These are phyloP conservation scores for Anguilla marmorata DNA, from an alignment of 2,797 vertebrate genomes.

Conservation along the genomic window DNA sequence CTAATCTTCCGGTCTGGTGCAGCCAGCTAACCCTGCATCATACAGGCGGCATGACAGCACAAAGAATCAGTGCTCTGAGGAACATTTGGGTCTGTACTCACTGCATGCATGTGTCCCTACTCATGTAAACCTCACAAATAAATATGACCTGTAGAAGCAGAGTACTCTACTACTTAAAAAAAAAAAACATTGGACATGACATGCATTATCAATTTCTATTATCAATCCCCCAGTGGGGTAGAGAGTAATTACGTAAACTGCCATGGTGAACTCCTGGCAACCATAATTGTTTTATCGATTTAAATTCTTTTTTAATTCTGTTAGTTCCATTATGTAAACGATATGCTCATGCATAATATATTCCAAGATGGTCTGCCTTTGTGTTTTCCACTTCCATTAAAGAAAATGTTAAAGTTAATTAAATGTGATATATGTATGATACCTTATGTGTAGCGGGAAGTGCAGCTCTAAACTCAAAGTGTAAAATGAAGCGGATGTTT, in stretches of 20 bases:
- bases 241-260: slow-evolving; percentile 7
- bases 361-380: not conserved
- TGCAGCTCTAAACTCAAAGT: not conserved
- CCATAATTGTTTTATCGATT: not conserved
- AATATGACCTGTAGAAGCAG: not conserved
- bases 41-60: not conserved
- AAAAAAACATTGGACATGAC: not conserved
- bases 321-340: not conserved
- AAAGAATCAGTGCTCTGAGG: not conserved
- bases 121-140: not conserved
- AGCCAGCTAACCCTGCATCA: not conserved
- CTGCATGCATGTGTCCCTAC: not conserved
- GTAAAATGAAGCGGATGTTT: not conserved
- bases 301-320: not conserved
- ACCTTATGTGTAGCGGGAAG: not conserved
- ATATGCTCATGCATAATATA: not conserved
- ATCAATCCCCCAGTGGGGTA: too few relatives aligned
- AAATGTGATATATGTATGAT: not conserved
- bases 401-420: not conserved
- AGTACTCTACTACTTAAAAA: not conserved
- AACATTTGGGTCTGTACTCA: not conserved
- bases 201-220: not conserved
- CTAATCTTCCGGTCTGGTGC: not conserved
- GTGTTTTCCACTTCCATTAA: not conserved
- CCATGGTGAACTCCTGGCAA: not conserved